Base-by-base conservation (phyloP, 2,113 vertebrate species). In the Macaca nemestrina region DNA sequence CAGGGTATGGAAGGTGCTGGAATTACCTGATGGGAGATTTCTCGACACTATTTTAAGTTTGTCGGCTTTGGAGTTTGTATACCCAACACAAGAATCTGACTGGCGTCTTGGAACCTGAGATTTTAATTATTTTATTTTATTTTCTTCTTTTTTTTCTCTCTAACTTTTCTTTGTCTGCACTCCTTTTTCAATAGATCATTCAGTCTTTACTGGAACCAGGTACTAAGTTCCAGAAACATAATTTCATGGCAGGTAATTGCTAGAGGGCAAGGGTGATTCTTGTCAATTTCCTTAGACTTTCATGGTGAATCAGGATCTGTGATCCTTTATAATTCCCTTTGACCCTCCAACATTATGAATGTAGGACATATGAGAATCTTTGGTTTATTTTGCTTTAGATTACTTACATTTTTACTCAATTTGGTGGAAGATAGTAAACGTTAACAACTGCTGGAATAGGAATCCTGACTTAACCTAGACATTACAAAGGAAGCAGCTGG, bases 201-300 rank as follows among this genome's bases (percentile, higher is more conserved):
- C 30, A 68, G 9, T 67, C 89, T 96, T 72, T 95, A 48, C 48
- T 23, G 27, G 40, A 95, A 82, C n/a, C 61, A 4, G 2, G 35
- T 25, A 35, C 23, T 61, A 57, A 57, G 25, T 50, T 93, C 8
- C 55, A 40, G 73, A 90, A 93, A 45, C 35, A 78, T 13, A 80
- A 70, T 78, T 92, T 96, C 83, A 45, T 20, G 48, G 48, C 59
- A 45, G 52, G 45, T 40, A 50, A 43, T 32, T 67, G 35, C 85
- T 94, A 11, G 48, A 80, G n/a, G 79, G 45, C 11, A 70, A 57
- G 16, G 9, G 72, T 6, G 23, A 67, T 38, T 83, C 45, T 80
- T 90, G 48, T 86, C 91, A 83, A 73, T 80, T 94, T 79, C 61
- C 23, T 32, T n/a, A 78, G 10, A 16, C 8, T 72, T 70, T 75